Conservation (phyloP, 2,113 vertebrate species). For the Catharus bicknelli region DNA sequence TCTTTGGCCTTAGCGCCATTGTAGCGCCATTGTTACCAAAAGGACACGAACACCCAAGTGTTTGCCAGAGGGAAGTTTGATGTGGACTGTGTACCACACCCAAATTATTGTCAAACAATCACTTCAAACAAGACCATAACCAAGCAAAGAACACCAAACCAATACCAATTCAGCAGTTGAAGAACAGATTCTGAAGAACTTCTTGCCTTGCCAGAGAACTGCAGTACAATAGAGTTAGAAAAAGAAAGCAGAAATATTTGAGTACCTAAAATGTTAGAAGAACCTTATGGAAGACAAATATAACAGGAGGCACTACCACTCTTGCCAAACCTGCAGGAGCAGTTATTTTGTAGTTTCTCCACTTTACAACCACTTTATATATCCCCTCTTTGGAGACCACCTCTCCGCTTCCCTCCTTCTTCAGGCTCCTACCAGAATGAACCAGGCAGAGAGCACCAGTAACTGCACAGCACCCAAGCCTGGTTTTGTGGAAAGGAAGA, state of each 20-base stretch:
- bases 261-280: not conserved
- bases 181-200: not conserved
- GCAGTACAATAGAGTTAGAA: not conserved
- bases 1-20: not conserved
- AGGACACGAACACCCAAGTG: rapidly evolving
- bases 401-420: not conserved
- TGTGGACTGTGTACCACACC: not conserved
- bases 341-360: not conserved
- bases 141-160: not conserved
- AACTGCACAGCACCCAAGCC: not conserved
- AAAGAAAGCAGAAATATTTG: not conserved
- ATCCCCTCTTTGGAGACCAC: not conserved
- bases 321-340: not conserved
- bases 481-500: not conserved
- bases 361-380: not conserved
- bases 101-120: not conserved
- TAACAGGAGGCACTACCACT: not conserved
- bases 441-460: not conserved
- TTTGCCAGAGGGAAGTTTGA: not conserved
- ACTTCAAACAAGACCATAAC: not conserved
- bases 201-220: not conserved
- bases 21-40: not conserved
- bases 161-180: not conserved
- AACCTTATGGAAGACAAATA: not conserved
- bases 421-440: not conserved